A percentile compares a stretch with the other conserved stretches of the same genome.
Evolutionary conservation across 2,113 vertebrate species (phyloP).

Genomic region (Zonotrichia leucophrys): DNA sequence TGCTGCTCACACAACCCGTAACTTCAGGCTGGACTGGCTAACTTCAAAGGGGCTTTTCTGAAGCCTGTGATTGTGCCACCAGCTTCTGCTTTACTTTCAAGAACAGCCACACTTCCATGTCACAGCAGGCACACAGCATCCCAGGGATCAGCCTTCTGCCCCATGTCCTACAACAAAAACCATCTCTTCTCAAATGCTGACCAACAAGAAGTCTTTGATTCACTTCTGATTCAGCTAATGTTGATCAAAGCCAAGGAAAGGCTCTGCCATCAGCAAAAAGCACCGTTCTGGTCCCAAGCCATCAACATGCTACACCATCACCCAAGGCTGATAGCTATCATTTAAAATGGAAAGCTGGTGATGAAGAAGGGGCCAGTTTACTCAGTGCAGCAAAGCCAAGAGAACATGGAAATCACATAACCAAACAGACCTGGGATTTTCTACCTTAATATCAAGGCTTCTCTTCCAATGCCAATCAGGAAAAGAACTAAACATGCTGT

Average conservation of each 20-base stretch:
- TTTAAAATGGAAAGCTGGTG: fast-evolving
- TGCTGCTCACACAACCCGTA: fast-evolving
- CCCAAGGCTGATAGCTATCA: fast-evolving
- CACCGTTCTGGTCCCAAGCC: neutral
- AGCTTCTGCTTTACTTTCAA: neutral
- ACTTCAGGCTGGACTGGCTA: fast-evolving
- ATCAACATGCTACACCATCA: fast-evolving
- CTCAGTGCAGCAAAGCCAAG: neutral
- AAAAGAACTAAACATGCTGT: neutral
- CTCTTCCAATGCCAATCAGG: neutral
- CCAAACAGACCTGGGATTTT: neutral
- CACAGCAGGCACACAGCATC: neutral
- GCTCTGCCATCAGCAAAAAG: neutral
- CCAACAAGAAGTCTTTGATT: neutral
- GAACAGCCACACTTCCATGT: fast-evolving
- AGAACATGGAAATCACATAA: fast-evolving
- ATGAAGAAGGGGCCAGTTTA: neutral
- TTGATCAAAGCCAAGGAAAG: neutral
- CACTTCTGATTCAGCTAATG: neutral
- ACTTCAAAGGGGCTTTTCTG: fast-evolving
- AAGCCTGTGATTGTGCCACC: fast-evolving
- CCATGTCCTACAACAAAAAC: fast-evolving
- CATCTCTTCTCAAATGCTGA: neutral
- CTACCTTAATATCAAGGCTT: neutral
- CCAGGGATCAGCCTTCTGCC: neutral